These are phyloP conservation scores for Portunus trituberculatus DNA, from an alignment of 1,140 invertebrate species.

Conservation along the genomic window DNA sequence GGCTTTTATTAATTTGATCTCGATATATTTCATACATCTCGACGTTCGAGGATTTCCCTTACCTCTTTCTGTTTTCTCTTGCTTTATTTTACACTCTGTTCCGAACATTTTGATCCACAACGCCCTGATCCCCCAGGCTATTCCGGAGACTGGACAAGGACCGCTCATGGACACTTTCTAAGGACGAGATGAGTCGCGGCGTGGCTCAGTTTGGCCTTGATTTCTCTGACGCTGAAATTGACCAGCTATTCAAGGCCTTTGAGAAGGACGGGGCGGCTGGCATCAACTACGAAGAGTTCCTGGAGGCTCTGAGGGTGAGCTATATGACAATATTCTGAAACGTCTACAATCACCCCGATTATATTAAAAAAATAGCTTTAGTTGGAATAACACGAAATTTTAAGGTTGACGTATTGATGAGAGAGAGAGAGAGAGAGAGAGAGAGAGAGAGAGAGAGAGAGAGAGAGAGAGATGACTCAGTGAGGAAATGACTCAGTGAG, in stretches of 20 bases:
- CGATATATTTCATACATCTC: too few relatives aligned
- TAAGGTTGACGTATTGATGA: neutral
- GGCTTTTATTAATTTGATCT: too few relatives aligned
- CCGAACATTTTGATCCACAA: neutral
- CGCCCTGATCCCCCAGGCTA: conserved; percentile 83
- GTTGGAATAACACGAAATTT: too few relatives aligned
- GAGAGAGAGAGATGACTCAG: neutral
- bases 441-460: neutral
- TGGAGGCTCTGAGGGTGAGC: conserved; percentile 90
- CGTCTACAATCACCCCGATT: neutral
- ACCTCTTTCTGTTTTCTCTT: too few relatives aligned
- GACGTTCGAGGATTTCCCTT: too few relatives aligned
- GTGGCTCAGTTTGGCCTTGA: conserved; percentile 90
- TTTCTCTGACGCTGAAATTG: conserved; percentile 85
- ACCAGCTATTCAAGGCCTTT: conserved; percentile 87
- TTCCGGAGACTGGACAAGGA: conserved; percentile 97
- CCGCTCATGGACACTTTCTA: conserved; percentile 89
- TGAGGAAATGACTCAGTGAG: neutral
- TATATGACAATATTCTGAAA: conserved; percentile 58
- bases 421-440: neutral
- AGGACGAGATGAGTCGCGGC: conserved; percentile 91
- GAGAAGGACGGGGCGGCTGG: conserved; percentile 92
- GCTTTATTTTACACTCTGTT: too few relatives aligned
- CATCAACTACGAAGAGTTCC: conserved; percentile 94
- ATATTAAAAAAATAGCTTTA: too few relatives aligned